phyloP scores from a whole-genome alignment of 1,140 invertebrate species.

The Lucilia cuprina region DNA sequence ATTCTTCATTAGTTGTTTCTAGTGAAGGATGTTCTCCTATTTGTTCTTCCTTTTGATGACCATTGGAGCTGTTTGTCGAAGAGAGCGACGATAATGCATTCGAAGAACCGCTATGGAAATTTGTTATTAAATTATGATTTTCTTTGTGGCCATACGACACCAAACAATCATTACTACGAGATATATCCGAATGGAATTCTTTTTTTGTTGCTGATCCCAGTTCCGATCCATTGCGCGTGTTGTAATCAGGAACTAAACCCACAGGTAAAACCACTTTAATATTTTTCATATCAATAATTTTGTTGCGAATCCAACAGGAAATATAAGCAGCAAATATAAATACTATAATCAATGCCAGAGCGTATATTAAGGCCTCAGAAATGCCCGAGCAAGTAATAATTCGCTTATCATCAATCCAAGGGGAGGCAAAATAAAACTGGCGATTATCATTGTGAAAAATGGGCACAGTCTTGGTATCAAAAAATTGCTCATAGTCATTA shows the following conservation, averaged over 20 bases:
- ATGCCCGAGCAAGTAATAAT: neutral
- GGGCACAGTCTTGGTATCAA: neutral
- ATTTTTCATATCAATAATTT: slow-evolving; percentile 34
- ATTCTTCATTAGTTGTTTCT: slow-evolving; percentile 16
- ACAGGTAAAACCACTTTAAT: slow-evolving; percentile 27
- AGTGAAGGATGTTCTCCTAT: slow-evolving; percentile 11
- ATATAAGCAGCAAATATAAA: slow-evolving; percentile 5
- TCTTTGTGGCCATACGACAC: slow-evolving; percentile 11
- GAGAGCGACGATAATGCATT: neutral
- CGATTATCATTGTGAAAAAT: neutral
- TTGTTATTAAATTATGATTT: slow-evolving; percentile 1
- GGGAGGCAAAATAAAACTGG: neutral
- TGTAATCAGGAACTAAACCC: slow-evolving; percentile 10
- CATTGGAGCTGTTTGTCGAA: neutral
- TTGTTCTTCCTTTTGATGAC: neutral
- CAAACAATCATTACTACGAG: slow-evolving; percentile 31
- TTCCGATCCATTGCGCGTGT: neutral
- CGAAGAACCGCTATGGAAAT: slow-evolving; percentile 5
- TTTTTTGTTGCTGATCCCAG: neutral
- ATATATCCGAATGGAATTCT: slow-evolving; percentile 27
- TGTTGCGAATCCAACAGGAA: slow-evolving; percentile 25
- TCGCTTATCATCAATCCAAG: neutral
- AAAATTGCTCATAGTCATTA: neutral
- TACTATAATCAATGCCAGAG: neutral
- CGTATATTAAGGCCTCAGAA: neutral